Conservation (phyloP, 2,888 invertebrate species). For the Xestia ashworthii region DNA sequence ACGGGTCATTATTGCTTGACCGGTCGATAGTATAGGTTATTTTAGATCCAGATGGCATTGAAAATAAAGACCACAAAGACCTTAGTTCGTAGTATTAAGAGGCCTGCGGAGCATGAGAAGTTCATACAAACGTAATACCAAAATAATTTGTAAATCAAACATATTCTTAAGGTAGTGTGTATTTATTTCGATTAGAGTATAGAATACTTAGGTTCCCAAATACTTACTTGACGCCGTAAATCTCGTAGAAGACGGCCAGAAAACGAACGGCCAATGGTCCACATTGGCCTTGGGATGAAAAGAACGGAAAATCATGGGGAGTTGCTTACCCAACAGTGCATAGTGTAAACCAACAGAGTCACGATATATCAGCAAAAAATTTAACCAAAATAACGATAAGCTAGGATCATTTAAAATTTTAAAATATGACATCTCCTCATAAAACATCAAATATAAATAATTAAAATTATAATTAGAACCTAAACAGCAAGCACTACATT, state of each 20-base stretch:
- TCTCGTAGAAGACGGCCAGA: background rate
- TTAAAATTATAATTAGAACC: background rate
- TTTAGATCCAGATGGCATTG: background rate
- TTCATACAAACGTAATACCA: no score
- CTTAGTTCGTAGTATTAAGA: background rate
- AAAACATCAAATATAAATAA: background rate
- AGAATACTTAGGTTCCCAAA: no score
- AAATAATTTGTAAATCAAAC: no score
- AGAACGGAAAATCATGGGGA: background rate
- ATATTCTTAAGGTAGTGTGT: no score
- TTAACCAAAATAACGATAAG: background rate
- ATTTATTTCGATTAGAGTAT: no score
- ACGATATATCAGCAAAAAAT: background rate
- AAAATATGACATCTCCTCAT: background rate
- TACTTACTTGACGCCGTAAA: background rate
- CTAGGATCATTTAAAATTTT: no score
- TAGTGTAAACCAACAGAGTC: no score
- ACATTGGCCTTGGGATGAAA: background rate
- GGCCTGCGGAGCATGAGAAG: no score
- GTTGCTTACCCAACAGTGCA: no score
- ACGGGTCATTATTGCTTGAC: background rate
- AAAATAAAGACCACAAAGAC: background rate
- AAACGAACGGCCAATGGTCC: no score
- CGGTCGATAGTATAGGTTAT: background rate
- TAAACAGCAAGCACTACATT: conserved; percentile 10